Base-by-base conservation (phyloP, 2,797 vertebrate species). In the Merluccius polli region DNA sequence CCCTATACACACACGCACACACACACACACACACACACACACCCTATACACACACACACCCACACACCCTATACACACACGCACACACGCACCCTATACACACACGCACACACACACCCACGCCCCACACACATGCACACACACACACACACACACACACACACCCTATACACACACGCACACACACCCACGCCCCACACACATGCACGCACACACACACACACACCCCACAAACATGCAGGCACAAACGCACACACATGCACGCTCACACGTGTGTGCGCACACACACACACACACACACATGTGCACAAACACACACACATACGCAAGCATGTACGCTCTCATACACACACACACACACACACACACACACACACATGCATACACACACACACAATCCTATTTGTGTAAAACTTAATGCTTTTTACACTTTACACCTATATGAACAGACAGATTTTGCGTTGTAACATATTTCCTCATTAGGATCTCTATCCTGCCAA, bases 381-480 rank as follows among this genome's bases (percentile, higher is more conserved):
- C 83, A 48, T 2, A 48, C 18, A 48, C 78, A 48, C 38, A 71
- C 21, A 8, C 30, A 15, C 36, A 76, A 36, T 36, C 35, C 6
- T 36, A 36, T 36, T 36, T 36, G 35, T 36, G 35, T 10, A 36
- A 10, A 36, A 73, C 74, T 75, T 79, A 77, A 5, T 2, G 18
- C 29, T 35, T 21, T 48, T 12, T 80, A 73, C 74, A 75, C 31
- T 16, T 74, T 74, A 73, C 72, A 9, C 86, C n/a, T n/a, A 73
- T 76, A 33, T 81, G 83, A 76, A 85, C 41, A 44, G 72, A 79
- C 71, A 77, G 81, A 81, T 75, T 75, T 89, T 77, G 83, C 73
- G 77, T 82, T 74, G 78, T 77, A 79, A 85, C 86, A 83, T 81
- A 82, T 89, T 48, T 87, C 81, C 86, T 91, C 86, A 87, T 90